These are phyloP conservation scores for Valencia hispanica DNA, from an alignment of 2,797 vertebrate species.

Conservation along the genomic window DNA sequence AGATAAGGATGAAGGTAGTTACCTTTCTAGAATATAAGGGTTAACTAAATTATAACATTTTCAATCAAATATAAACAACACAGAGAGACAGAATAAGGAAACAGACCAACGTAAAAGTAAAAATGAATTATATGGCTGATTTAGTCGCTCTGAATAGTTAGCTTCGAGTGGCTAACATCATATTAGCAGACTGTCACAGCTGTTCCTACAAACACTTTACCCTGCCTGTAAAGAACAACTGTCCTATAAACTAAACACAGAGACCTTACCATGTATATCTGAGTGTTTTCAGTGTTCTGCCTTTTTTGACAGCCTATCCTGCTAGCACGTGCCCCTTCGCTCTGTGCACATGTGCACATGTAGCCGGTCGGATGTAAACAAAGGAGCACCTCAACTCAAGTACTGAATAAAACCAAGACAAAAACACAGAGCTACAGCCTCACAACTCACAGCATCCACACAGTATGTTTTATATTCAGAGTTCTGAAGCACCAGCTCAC, in stretches of 20 bases:
- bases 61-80: neutral
- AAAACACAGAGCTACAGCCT: rapidly evolving
- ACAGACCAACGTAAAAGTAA: neutral
- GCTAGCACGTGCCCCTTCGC: slow-evolving; percentile 40
- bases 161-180: neutral
- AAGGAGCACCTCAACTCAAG: slow-evolving; percentile 25
- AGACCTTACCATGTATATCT: neutral
- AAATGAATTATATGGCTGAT: neutral
- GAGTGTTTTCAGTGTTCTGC: neutral
- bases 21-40: neutral
- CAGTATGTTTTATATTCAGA: neutral
- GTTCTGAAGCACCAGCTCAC: slow-evolving; percentile 57
- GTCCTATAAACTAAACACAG: neutral
- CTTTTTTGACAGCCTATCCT: neutral
- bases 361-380: slow-evolving; percentile 75
- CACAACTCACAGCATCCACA: rapidly evolving
- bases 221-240: neutral
- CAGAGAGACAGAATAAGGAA: neutral
- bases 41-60: neutral
- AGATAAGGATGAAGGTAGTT: neutral
- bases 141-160: neutral
- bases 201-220: neutral
- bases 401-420: neutral
- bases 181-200: neutral
- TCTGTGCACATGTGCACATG: slow-evolving; percentile 69